Percentiles rank a stretch among this genome's conserved stretches.
phyloP scores from a whole-genome alignment of 2,797 vertebrate species.

The Oryzias sinensis region DNA sequence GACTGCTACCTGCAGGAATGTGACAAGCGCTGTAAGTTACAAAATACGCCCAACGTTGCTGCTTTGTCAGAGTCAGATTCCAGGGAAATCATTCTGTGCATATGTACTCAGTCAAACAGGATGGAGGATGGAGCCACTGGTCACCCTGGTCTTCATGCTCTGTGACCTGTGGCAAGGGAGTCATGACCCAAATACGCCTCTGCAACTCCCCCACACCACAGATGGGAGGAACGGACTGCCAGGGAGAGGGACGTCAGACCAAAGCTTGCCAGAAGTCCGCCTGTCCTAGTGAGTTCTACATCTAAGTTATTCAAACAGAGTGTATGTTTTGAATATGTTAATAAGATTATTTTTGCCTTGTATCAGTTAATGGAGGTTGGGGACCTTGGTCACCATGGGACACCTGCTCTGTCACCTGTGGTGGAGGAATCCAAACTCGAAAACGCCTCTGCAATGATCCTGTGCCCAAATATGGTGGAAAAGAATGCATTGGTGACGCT shows the following conservation, averaged over 20 bases:
- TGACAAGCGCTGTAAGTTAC: constrained; percentile 94
- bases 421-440: constrained; percentile 89
- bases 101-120: constrained; percentile 88
- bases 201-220: constrained; percentile 98
- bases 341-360: constrained; percentile 1
- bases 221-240: constrained; percentile 91
- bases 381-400: constrained; percentile 97
- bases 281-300: constrained; percentile 87
- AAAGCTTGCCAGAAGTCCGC: constrained; percentile 85
- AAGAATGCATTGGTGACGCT: constrained; percentile 88
- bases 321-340: constrained; percentile 3
- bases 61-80: constrained; percentile 15
- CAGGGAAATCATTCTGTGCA: constrained; percentile 24
- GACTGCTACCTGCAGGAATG: constrained; percentile 96
- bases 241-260: constrained; percentile 91
- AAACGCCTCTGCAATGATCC: constrained; percentile 92
- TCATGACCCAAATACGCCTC: constrained; percentile 95
- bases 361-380: constrained; percentile 92
- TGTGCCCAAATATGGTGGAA: constrained; percentile 88
- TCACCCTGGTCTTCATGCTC: constrained; percentile 99
- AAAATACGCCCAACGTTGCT: constrained; percentile 4
- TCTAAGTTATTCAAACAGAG: not conserved
- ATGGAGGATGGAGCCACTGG: constrained; percentile 99
- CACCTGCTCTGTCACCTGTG: constrained; percentile 91
- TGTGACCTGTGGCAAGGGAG: constrained; percentile 91